Base-by-base conservation (phyloP, 2,797 vertebrate genomes). In the Lates japonicus region DNA sequence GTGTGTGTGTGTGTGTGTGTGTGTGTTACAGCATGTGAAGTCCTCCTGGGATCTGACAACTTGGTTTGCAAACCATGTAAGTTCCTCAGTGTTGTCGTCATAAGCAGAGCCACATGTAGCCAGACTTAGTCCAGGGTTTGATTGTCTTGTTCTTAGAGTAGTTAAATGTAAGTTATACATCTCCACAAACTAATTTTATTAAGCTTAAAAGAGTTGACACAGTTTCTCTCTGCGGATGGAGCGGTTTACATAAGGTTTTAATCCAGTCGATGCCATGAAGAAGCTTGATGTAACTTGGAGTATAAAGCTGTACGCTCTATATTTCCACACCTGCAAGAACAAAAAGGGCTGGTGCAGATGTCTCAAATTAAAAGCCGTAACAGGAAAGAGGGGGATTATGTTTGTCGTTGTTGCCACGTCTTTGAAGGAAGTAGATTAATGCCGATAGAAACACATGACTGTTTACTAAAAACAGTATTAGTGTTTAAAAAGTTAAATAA, bases 51-150 rank as follows among this genome's bases (percentile, higher is more conserved):
- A 81, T 93, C 97, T 0, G 98, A 99, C 94, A 98, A 97, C 90
- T 91, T 98, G 78, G 96, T 97, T 82, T 99, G 98, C 90, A 98
- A 97, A 92, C 98, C 98, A 83, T 99, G 98, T 99, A 94, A 98
- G 98, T 98, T 84, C 76, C 70, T 86, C 63, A 0, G 33, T n/a
- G 51, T 52, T 35, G 46, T 79, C 49, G 35, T 77, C 82, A 71
- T 74, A 80, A 86, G 39, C 41, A 78, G 52, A n/a, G 61, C 70
- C 87, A 88, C 19, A 42, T 83, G 84, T 61, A 33, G 42, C 35
- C 20, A 1, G 19, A 64, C 33, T 73, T 13, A 25, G 31, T 39
- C n/a, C 46, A 19, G 11, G 25, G 9, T 58, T 66, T 46, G 9
- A 62, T 37, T 3, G 5, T 63, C 17, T 52, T 42, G 0, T 46